These are phyloP conservation scores for Parthenolecanium corni DNA, from an alignment of 2,888 invertebrate genomes.

Conservation along the genomic window DNA sequence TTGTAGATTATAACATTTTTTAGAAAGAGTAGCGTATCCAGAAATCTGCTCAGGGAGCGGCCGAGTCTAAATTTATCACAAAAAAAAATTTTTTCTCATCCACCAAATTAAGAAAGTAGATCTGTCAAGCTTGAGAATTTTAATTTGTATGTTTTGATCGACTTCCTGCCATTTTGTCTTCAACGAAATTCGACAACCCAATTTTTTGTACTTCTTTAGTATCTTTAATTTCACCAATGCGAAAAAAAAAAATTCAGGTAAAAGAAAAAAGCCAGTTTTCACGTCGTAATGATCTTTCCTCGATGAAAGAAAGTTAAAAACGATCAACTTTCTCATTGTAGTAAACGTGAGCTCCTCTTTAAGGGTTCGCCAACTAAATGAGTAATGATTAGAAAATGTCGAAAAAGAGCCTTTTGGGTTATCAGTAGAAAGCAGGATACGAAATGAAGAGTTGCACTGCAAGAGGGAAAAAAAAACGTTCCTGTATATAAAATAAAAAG, in stretches of 20 bases:
- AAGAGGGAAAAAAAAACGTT: neutral
- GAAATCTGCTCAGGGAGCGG: too few relatives aligned
- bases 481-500: slow-evolving; percentile 6
- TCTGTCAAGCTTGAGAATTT: too few relatives aligned
- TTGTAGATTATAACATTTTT: too few relatives aligned
- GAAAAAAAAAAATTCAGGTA: slow-evolving; percentile 1
- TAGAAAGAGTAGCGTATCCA: too few relatives aligned
- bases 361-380: slow-evolving; percentile 15
- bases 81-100: too few relatives aligned
- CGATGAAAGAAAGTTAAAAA: slow-evolving; percentile 3
- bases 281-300: neutral
- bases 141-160: too few relatives aligned
- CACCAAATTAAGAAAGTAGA: too few relatives aligned
- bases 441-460: slow-evolving; percentile 19
- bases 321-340: slow-evolving; percentile 3
- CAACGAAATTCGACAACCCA: too few relatives aligned
- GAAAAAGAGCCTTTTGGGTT: slow-evolving; percentile 20
- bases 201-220: too few relatives aligned
- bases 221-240: neutral
- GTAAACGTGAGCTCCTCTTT: neutral
- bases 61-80: too few relatives aligned
- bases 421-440: slow-evolving; percentile 18
- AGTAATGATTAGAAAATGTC: slow-evolving; percentile 27
- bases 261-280: neutral
- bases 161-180: too few relatives aligned